Conservation (phyloP, 30 jellyfish, hydroid and myxozoan species). For the Mastigias papua region DNA sequence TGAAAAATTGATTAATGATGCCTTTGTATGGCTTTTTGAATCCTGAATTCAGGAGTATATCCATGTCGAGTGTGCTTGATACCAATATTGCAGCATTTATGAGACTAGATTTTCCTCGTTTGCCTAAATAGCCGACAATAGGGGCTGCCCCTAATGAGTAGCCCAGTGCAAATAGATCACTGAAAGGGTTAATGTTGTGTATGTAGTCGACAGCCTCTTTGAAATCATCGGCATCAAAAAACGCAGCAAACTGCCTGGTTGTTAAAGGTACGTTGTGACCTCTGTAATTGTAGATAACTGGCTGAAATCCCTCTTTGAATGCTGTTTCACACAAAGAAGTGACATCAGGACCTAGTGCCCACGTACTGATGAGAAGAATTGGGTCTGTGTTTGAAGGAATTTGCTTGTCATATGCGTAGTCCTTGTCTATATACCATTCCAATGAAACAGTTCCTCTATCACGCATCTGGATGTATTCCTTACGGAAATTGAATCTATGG, state of each 20-base stretch:
- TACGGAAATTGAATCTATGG: slow-evolving; percentile 36
- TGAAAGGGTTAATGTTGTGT: slow-evolving; percentile 61
- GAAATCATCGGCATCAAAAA: slow-evolving; percentile 63
- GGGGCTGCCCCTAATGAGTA: slow-evolving; percentile 73
- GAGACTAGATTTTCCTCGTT: slow-evolving; percentile 60
- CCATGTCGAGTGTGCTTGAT: slow-evolving; percentile 54
- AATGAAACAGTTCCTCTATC: slow-evolving; percentile 75
- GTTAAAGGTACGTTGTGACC: slow-evolving; percentile 71
- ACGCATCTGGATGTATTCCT: slow-evolving; percentile 64
- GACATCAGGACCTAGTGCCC: slow-evolving; percentile 57
- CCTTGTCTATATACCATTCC: slow-evolving; percentile 62
- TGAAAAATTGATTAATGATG: slow-evolving; percentile 23
- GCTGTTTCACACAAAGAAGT: slow-evolving; percentile 32
- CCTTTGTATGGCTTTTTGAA: slow-evolving; percentile 46
- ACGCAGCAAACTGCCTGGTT: slow-evolving; percentile 43
- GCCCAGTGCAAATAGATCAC: slow-evolving; percentile 65
- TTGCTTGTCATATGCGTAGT: neutral
- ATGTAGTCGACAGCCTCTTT: slow-evolving; percentile 72
- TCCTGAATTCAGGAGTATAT: slow-evolving; percentile 36
- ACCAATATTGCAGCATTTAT: slow-evolving; percentile 64
- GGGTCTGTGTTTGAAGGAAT: slow-evolving; percentile 37
- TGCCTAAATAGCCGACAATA: slow-evolving; percentile 59
- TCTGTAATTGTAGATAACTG: slow-evolving; percentile 72
- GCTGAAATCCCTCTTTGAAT: slow-evolving; percentile 50
- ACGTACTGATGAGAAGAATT: slow-evolving; percentile 37